Evolutionary conservation across 23 tunicate genomes (phyloP).

Genomic region (Trididemnum nubilum): DNA sequence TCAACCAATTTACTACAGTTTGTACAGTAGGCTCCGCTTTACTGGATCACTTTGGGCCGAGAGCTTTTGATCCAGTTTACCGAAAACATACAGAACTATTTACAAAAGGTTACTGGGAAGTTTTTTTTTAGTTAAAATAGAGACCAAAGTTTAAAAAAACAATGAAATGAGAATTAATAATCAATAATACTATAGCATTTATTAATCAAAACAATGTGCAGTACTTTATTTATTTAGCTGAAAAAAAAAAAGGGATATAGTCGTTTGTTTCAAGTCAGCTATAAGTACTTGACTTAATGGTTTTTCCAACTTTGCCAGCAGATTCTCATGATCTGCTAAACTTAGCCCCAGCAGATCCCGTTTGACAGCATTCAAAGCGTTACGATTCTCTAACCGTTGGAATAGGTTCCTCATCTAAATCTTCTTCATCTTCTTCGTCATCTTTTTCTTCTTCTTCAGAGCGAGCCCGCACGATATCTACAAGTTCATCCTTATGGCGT

Average conservation of each 20-base stretch:
- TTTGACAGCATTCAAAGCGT: slow-evolving; percentile 33
- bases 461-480: slow-evolving; percentile 24
- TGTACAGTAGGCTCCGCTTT: slow-evolving; percentile 26
- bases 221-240: not conserved
- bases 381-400: slow-evolving; percentile 19
- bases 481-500: slow-evolving; percentile 20
- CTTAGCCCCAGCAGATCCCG: slow-evolving; percentile 33
- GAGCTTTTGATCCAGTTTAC: slow-evolving; percentile 24
- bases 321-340: slow-evolving; percentile 23
- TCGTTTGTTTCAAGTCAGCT: slow-evolving; percentile 20
- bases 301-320: slow-evolving; percentile 35
- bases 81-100: not conserved
- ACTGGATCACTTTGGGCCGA: slow-evolving; percentile 32
- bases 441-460: slow-evolving; percentile 20
- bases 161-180: too few relatives aligned
- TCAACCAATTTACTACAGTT: too few relatives aligned
- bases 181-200: too few relatives aligned
- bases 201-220: not conserved
- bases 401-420: slow-evolving; percentile 20
- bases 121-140: slow-evolving; percentile 1
- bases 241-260: slow-evolving; percentile 14
- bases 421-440: slow-evolving; percentile 17
- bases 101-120: not conserved
- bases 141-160: not conserved
- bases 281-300: slow-evolving; percentile 28